These are phyloP conservation scores for Caenorhabditis afra DNA, from an alignment of 2,888 invertebrate genomes.

Conservation along the genomic window DNA sequence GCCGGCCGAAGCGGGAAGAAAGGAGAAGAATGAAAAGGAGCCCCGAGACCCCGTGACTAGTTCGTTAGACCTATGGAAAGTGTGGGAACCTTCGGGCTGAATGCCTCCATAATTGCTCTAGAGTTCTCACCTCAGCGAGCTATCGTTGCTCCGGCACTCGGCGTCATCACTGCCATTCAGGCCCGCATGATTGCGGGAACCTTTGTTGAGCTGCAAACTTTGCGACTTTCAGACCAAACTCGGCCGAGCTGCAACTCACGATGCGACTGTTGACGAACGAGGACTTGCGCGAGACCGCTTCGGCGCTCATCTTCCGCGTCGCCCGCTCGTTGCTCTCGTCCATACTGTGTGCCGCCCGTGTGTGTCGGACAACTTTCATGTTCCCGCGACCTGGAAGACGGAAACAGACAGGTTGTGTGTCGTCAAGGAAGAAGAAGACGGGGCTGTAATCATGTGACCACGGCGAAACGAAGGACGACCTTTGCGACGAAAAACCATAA, in stretches of 20 bases:
- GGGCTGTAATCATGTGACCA: conserved; percentile 1
- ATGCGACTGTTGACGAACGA: conserved; percentile 72
- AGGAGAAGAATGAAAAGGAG: background rate
- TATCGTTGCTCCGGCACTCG: conserved; percentile 64
- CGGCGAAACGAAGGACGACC: conserved; percentile 15
- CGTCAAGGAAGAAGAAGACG: background rate
- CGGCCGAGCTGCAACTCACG: conserved; percentile 47
- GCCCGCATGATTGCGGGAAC: conserved; percentile 58
- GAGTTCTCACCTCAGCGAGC: conserved; percentile 57
- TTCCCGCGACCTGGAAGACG: conserved; percentile 66
- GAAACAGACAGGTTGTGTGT: background rate
- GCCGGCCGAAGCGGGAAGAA: background rate
- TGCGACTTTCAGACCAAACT: background rate
- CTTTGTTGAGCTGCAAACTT: conserved; percentile 59
- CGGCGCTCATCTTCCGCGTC: conserved; percentile 70
- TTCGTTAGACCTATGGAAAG: conserved; percentile 18
- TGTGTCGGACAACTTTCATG: conserved; percentile 69
- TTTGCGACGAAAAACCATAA: conserved; percentile 38
- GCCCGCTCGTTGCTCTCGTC: conserved; percentile 66
- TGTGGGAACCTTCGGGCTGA: conserved; percentile 26
- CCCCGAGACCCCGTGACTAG: conserved; percentile 5
- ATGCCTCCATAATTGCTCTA: conserved; percentile 25
- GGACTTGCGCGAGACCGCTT: conserved; percentile 70
- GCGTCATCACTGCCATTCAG: conserved; percentile 67
- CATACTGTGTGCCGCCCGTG: conserved; percentile 70